These are phyloP conservation scores for Paraplagusia blochii DNA, from an alignment of 2,113 vertebrate genomes.

Conservation along the genomic window DNA sequence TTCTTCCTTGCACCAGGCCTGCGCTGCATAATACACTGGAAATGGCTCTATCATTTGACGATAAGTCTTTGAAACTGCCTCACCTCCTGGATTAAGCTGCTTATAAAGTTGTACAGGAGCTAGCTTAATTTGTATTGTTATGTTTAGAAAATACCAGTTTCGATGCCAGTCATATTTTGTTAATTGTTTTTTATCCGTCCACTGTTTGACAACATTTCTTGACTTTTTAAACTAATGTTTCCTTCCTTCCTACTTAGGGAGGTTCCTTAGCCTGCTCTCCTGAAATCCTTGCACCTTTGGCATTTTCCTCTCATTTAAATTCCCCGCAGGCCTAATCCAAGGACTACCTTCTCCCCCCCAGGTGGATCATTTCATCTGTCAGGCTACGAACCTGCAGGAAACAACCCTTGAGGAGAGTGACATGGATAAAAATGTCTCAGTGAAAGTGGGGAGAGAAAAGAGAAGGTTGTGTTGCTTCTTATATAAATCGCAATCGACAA, in stretches of 20 bases:
- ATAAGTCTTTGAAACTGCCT: too few relatives aligned
- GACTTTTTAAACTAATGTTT: conserved; percentile 4
- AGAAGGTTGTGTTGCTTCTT: background rate
- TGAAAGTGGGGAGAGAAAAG: conserved; percentile 8
- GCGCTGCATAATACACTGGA: too few relatives aligned
- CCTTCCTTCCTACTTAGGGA: conserved; percentile 6
- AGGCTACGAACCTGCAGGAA: conserved; percentile 35
- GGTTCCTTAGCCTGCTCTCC: conserved; percentile 19
- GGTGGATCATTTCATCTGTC: conserved; percentile 52
- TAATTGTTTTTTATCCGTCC: too few relatives aligned
- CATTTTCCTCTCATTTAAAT: conserved; percentile 50
- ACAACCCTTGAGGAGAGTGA: conserved; percentile 22
- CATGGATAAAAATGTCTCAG: background rate
- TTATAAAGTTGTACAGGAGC: too few relatives aligned
- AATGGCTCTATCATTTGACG: too few relatives aligned
- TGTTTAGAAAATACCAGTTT: too few relatives aligned
- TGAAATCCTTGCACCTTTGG: conserved; percentile 37
- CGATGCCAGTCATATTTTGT: too few relatives aligned
- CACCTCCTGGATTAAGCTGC: too few relatives aligned
- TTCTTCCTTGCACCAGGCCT: too few relatives aligned
- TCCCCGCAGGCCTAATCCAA: conserved; percentile 54
- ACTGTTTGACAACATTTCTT: too few relatives aligned
- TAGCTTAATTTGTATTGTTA: too few relatives aligned
- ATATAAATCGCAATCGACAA: too few relatives aligned
- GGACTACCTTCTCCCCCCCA: conserved; percentile 28